phyloP scores from a whole-genome alignment of 2,888 invertebrate species.

The Malthinus seriepunctatus region DNA sequence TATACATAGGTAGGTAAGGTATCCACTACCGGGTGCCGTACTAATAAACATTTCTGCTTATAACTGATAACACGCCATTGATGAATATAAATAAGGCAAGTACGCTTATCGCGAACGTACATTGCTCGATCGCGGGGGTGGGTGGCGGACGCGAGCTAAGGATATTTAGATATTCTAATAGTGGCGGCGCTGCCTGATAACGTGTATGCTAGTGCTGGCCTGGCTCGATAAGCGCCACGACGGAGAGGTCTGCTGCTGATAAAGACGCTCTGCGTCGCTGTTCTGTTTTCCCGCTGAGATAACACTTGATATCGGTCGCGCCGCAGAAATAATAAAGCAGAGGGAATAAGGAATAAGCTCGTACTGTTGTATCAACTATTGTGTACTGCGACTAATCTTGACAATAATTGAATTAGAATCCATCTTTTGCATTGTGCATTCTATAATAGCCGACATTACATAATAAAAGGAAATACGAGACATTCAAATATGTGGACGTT shows the following conservation, averaged over 20 bases:
- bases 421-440: constrained; percentile 12
- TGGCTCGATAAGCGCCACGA: constrained; percentile 53
- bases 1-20: constrained; percentile 17
- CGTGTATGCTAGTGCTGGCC: constrained; percentile 54
- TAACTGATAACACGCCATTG: constrained; percentile 55
- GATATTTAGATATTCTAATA: constrained; percentile 58
- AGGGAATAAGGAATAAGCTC: constrained; percentile 42
- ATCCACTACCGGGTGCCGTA: constrained; percentile 32
- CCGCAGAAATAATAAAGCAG: constrained; percentile 50
- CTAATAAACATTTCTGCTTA: constrained; percentile 54
- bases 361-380: constrained; percentile 29
- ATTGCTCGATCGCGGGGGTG: constrained; percentile 41
- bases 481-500: too few relatives aligned
- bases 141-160: constrained; percentile 46
- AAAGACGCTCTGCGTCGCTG: constrained; percentile 54
- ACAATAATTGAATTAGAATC: constrained; percentile 36
- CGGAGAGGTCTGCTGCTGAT: constrained; percentile 52
- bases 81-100: constrained; percentile 56
- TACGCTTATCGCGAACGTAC: constrained; percentile 51
- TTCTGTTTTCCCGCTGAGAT: constrained; percentile 48
- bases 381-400: constrained; percentile 34
- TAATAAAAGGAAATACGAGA: too few relatives aligned
- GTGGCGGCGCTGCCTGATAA: constrained; percentile 54
- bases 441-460: not conserved
- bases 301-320: constrained; percentile 47